A percentile compares a stretch with the other conserved stretches of the same genome.
Evolutionary conservation across 2,113 vertebrate species (phyloP).

Genomic region (Pelusios castaneus): DNA sequence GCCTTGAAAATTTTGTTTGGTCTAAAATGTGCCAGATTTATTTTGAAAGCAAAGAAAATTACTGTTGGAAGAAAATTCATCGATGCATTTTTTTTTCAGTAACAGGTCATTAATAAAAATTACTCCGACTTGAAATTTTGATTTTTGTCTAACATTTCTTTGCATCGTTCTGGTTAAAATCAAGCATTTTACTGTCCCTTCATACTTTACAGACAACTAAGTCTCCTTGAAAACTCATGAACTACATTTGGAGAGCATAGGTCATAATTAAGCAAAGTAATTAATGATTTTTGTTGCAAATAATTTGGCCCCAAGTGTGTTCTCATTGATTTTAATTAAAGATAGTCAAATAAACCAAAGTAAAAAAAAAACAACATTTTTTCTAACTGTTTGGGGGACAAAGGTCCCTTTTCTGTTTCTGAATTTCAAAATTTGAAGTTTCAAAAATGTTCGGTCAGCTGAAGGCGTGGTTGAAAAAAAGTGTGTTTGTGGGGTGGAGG

Average conservation of each 20-base stretch:
- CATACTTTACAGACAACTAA: neutral
- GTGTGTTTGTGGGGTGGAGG: neutral
- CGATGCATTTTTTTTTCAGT: neutral
- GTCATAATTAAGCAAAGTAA: neutral
- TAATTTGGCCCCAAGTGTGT: neutral
- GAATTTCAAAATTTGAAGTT: neutral
- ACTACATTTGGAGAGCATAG: neutral
- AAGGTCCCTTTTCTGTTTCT: neutral
- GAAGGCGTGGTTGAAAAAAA: neutral
- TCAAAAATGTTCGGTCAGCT: neutral
- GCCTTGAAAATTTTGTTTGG: neutral
- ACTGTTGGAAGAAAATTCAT: neutral
- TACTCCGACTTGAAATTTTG: neutral
- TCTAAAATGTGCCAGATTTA: neutral
- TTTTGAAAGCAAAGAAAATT: neutral
- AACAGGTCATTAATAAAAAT: neutral
- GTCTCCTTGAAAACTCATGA: neutral
- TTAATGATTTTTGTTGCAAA: neutral
- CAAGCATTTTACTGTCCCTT: neutral
- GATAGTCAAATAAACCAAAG: neutral
- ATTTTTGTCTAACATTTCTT: neutral
- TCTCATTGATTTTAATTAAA: neutral
- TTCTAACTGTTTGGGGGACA: neutral
- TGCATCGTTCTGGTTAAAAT: neutral
- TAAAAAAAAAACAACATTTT: neutral